phyloP scores from a whole-genome alignment of 2,888 invertebrate genomes.

The Arge pagana region DNA sequence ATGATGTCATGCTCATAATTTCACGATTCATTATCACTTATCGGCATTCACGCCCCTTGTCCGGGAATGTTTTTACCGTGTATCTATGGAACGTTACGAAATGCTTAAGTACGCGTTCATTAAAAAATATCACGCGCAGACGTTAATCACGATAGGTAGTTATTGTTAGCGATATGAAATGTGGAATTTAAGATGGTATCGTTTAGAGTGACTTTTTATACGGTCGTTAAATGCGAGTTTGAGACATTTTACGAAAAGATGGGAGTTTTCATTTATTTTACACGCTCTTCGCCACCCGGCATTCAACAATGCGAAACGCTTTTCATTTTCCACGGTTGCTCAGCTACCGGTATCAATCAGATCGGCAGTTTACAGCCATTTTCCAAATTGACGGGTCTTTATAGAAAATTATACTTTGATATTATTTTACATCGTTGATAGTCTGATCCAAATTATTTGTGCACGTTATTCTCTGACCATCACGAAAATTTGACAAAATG shows the following conservation, averaged over 20 bases:
- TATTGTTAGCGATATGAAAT: too few relatives aligned
- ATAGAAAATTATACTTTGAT: not conserved
- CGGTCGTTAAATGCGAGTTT: not conserved
- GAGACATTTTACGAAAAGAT: not conserved
- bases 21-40: too few relatives aligned
- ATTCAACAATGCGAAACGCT: conserved; percentile 12
- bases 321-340: conserved; percentile 17
- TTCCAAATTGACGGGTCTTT: conserved; percentile 17
- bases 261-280: conserved; percentile 1
- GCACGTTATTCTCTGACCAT: not conserved
- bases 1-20: too few relatives aligned
- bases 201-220: too few relatives aligned
- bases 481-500: conserved; percentile 16
- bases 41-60: too few relatives aligned
- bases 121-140: too few relatives aligned
- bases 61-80: too few relatives aligned
- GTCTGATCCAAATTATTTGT: conserved; percentile 10
- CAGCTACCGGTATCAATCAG: conserved; percentile 19
- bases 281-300: not conserved
- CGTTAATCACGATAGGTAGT: too few relatives aligned
- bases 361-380: conserved; percentile 15
- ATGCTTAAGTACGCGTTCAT: too few relatives aligned
- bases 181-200: too few relatives aligned
- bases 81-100: too few relatives aligned
- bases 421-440: conserved; percentile 2